phyloP scores from a whole-genome alignment of 2,797 vertebrate genomes.

The Phyllotis vaccarum region DNA sequence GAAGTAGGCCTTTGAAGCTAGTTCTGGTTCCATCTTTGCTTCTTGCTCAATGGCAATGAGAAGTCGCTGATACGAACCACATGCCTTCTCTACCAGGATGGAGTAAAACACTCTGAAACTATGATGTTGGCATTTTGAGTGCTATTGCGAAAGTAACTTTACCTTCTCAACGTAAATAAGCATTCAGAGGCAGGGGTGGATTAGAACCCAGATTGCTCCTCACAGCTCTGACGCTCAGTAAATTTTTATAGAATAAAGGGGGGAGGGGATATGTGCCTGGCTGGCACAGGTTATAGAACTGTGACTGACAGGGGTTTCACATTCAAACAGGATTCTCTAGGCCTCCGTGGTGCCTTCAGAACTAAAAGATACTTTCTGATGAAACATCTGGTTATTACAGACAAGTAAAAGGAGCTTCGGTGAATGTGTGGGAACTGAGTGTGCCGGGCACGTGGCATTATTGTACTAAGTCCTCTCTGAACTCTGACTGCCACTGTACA shows the following conservation, averaged over 20 bases:
- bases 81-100: not conserved
- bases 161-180: not conserved
- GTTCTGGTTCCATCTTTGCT: not conserved
- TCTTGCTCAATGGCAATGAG: not conserved
- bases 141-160: not conserved
- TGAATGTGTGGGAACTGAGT: not conserved
- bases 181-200: not conserved
- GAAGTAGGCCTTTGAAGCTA: not conserved
- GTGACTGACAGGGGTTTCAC: not conserved
- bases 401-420: not conserved
- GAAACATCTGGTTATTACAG: not conserved
- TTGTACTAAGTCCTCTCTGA: not conserved
- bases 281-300: not conserved
- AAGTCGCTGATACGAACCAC: not conserved
- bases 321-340: not conserved
- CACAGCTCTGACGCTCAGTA: not conserved
- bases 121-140: not conserved
- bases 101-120: not conserved
- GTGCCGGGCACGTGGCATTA: not conserved
- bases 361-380: not conserved
- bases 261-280: not conserved
- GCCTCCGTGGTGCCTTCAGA: not conserved
- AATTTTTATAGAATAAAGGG: constrained; percentile 2
- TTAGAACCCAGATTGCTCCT: not conserved
- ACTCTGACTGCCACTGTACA: not conserved